Evolutionary conservation across 2,113 vertebrate species (phyloP), one percentile per base, ranked within the genome.

Genomic region (Sander lucioperca): DNA sequence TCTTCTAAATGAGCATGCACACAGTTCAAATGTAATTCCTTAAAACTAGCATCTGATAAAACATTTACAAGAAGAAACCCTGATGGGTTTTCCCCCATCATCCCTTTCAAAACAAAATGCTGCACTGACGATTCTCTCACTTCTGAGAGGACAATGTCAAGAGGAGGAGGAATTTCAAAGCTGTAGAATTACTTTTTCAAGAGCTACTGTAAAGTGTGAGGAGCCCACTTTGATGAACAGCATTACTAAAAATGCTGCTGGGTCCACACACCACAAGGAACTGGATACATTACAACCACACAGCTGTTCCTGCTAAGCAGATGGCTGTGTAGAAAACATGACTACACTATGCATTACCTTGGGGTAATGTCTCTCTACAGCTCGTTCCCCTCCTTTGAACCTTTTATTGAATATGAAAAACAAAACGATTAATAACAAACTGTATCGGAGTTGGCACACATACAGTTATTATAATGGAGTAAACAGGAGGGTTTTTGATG

Each of bases 231-330:
- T 73, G 61, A 67, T 27, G 45, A 2, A 62, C 10, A 50, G 1
- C 33, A 11, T 5, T 1, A 21, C 2, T 45, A 57, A 39, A 51
- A 33, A 62, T 33, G 30, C 27, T 10, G 1, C 18, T 74, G 14
- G 19, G 1, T 21, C 15, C 25, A 62, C 12, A 62, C 23, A 36
- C 11, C 2, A 71, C 27, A 36, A 77, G 47, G 10, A 79, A 30
- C 11, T 74, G 45, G 57, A 64, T 14, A 56, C 27, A 15, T 54
- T 48, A 54, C 2, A 65, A 63, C 6, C 54, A 56, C 33, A 27
- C 76, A 77, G 67, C 19, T 70, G 68, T 39, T 77, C 30, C 73
- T 77, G 63, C 56, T 71, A 72, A 48, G 30, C 71, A 88, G 19
- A 67, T 36, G 25, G 66, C 47, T 67, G 25, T 10, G 48, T 1